Percentiles rank a stretch among this genome's conserved stretches.
phyloP scores from a whole-genome alignment of 2,888 invertebrate genomes.

The Clitarchus hookeri region DNA sequence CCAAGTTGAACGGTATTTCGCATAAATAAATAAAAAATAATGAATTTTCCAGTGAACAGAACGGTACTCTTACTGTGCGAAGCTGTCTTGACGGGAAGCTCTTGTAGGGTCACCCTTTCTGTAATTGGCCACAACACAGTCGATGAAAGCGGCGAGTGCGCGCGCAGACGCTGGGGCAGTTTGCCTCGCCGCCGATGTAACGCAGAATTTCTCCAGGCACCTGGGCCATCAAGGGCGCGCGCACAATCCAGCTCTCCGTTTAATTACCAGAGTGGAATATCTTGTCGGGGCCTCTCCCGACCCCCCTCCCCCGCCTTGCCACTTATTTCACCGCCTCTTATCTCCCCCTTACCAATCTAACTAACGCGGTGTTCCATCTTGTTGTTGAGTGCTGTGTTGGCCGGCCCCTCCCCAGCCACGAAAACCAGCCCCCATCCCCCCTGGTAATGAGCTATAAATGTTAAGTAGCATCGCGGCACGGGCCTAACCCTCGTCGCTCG shows the following conservation, averaged over 20 bases:
- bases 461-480: background rate
- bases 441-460: slow-evolving; percentile 2
- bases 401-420: background rate
- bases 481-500: background rate
- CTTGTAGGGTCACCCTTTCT: background rate
- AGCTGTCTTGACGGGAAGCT: background rate
- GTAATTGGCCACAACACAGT: background rate
- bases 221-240: background rate
- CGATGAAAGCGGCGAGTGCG: background rate
- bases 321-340: background rate
- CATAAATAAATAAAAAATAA: too few species aligned
- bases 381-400: background rate
- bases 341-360: slow-evolving; percentile 9
- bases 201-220: background rate
- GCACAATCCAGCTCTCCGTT: slow-evolving; percentile 18
- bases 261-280: slow-evolving; percentile 38
- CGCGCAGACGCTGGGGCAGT: too few species aligned
- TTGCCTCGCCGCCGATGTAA: background rate
- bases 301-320: background rate
- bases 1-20: too few species aligned
- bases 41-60: too few species aligned
- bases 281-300: slow-evolving; percentile 28
- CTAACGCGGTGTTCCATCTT: slow-evolving; percentile 6
- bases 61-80: too few species aligned
- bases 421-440: background rate